Evolutionary conservation across 2,113 vertebrate genomes (phyloP), one percentile per base, ranked within the genome.

Genomic region (Myiagra hebetior): DNA sequence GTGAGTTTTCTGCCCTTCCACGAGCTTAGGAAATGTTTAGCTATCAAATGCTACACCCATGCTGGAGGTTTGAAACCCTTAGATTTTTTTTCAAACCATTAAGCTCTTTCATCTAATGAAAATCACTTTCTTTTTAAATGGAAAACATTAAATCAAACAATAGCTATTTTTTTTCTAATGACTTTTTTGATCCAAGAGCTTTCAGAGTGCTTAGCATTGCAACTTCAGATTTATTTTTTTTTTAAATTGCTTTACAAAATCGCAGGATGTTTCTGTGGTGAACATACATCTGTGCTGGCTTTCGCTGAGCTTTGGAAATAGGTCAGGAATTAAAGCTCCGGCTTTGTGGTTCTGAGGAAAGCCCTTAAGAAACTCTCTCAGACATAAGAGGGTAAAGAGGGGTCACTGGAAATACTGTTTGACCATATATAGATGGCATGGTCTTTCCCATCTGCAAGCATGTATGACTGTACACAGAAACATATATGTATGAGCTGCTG

Each of bases 291-390:
- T 94, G 96, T 94, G 92, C 86, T 95, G 95, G 79, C 93, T 95
- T 96, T 97, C 0, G 17, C 76, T 93, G 95, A 96, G 96, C 93
- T 95, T 97, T 93, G 91, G 96, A 97, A 96, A 94, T 96, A 82
- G 96, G 96, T 96, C 96, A 97, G 96, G 96, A 96, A 96, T 96
- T 97, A 96, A 92, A 95, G 77, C 91, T 87, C 80, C 4, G 7
- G 93, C 91, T 95, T 96, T 97, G 86, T 89, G 93, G 79, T 94
- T 95, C 92, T 63, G 74, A 96, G 92, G 75, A 96, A 76, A 86
- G 91, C 86, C 87, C 86, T 96, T 96, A 86, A 87, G 87, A 96
- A 95, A 96, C 77, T 84, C 87, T 93, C 79, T 92, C 79, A 89
- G 94, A 78, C 83, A 76, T 86, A 77, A 94, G 88, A 94, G 92